phyloP scores from a whole-genome alignment of 2,888 invertebrate genomes.

The Branchipolynoe longqiensis region DNA sequence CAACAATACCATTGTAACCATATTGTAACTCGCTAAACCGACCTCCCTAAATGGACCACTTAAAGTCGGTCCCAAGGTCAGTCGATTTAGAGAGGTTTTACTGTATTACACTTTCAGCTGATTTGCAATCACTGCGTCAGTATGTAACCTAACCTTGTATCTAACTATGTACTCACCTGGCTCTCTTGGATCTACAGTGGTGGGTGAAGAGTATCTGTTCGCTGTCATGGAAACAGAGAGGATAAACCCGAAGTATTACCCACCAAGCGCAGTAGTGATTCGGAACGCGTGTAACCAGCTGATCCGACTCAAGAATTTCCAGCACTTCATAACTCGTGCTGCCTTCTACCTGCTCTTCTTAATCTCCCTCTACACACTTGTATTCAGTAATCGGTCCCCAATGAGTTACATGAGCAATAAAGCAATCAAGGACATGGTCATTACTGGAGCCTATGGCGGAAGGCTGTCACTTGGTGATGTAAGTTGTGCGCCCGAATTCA shows the following conservation, averaged over 20 bases:
- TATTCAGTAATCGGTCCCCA: constrained; percentile 69
- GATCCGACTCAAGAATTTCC: constrained; percentile 68
- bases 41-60: too few species aligned
- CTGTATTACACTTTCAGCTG: too few species aligned
- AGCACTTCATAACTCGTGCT: constrained; percentile 68
- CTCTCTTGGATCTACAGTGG: not conserved
- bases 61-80: too few species aligned
- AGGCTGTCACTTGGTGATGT: not conserved
- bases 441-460: constrained; percentile 4
- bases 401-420: constrained; percentile 65
- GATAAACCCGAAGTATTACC: constrained; percentile 62
- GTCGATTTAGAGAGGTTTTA: too few species aligned
- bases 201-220: not conserved
- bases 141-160: too few species aligned
- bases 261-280: constrained; percentile 64
- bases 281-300: constrained; percentile 67
- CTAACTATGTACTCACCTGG: too few species aligned
- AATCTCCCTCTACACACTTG: constrained; percentile 66
- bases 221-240: not conserved
- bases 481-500: too few species aligned
- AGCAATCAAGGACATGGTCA: constrained; percentile 68
- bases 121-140: too few species aligned
- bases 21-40: too few species aligned
- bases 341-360: constrained; percentile 69
- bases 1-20: too few species aligned